These are phyloP conservation scores for Bombus waltoni DNA, from an alignment of 1,140 invertebrate species.

Conservation along the genomic window DNA sequence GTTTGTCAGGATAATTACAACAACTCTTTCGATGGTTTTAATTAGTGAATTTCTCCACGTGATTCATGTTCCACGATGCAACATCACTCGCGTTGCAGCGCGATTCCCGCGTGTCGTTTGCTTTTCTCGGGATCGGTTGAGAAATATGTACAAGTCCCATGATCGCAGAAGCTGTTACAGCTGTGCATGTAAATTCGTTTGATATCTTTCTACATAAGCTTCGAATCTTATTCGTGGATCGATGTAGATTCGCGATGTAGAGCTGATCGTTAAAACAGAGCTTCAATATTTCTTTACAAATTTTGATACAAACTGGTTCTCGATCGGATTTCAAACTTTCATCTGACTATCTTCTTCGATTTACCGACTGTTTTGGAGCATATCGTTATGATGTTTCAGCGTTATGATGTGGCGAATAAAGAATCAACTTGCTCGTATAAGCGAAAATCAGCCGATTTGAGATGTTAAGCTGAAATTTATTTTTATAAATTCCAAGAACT, in stretches of 20 bases:
- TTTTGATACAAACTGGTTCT: too few relatives aligned
- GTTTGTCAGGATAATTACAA: constrained; percentile 21
- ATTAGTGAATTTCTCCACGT: background rate
- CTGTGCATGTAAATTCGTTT: background rate
- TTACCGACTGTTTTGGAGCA: too few relatives aligned
- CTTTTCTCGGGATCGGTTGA: background rate
- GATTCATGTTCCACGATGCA: background rate
- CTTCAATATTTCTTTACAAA: too few relatives aligned
- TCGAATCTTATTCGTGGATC: background rate
- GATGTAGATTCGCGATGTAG: background rate
- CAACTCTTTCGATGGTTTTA: constrained; percentile 17
- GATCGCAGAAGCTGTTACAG: background rate
- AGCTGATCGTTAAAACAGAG: background rate
- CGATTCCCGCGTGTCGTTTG: background rate
- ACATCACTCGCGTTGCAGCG: background rate
- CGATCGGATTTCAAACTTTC: too few relatives aligned
- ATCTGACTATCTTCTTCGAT: too few relatives aligned
- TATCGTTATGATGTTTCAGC: too few relatives aligned
- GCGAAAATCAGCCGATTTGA: background rate
- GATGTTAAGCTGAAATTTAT: too few relatives aligned
- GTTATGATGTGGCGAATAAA: background rate
- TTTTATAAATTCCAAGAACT: too few relatives aligned
- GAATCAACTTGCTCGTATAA: background rate
- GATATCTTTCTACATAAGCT: background rate
- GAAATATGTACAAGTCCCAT: background rate